Base-by-base conservation (phyloP, 2,888 invertebrate species). In the Aphidoletes aphidimyza region DNA sequence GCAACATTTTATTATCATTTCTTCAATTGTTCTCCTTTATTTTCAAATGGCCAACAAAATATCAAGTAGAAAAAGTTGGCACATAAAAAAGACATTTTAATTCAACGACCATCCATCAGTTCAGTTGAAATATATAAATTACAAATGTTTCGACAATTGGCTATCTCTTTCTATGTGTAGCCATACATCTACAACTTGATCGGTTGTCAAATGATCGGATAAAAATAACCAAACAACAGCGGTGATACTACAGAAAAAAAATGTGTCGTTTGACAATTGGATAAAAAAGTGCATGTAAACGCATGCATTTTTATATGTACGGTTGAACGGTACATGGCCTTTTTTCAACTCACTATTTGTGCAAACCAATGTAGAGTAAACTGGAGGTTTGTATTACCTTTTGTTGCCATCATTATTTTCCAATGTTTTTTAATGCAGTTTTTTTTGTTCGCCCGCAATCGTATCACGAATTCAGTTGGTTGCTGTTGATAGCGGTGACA, bases 151-250 rank as follows among this genome's bases (percentile, higher is more conserved):
- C 14, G 17, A 34, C n/a, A 47, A 69, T 69, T 69, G 69, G 69
- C 69, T n/a, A 26, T 54, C 3, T 54, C 30, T 78, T 78, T 78
- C 36, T 78, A 78, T 78, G 78, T 36, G 19, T 17, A 8, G 37
- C 22, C n/a, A 14, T 34, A 19, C 6, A 3, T 78, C 8, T 36
- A 36, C n/a, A 3, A 2, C 81, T 81, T n/a, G 37, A 81, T 81
- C 81, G 81, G 3, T 81, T 81, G 81, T 81, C 36, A 81, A 37
- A 81, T 37, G 81, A 36, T 22, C n/a, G 37, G 81, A 81, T 81
- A 81, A 81, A 36, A 37, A 78, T 78, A 54, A 69, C 69, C 69
- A 69, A 69, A 69, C 69, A 69, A 69, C 69, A 69, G 30, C 69
- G 69, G 30, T 69, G 30, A 69, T 69, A 30, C 30, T 69, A 69